Percentiles rank a stretch among this genome's conserved stretches.
Evolutionary conservation across 2,113 vertebrate genomes (phyloP).

Genomic region (Turdus rufiventris): DNA sequence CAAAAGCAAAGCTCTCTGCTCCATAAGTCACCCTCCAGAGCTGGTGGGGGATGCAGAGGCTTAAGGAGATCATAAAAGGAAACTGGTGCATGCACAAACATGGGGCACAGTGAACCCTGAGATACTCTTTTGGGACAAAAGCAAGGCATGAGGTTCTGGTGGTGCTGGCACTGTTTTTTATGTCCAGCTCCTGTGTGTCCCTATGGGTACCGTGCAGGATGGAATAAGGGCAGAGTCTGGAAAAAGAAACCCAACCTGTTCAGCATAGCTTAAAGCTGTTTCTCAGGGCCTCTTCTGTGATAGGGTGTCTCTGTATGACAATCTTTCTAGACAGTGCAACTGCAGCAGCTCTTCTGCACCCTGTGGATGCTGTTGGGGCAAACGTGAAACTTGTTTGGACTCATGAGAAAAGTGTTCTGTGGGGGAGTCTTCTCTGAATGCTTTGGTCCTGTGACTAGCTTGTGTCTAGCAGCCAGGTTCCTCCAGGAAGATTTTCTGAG

Average conservation of each 20-base stretch:
- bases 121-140: not conserved
- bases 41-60: not conserved
- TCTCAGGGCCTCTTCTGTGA: not conserved
- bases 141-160: not conserved
- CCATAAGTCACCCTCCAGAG: not conserved
- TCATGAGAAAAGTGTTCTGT: not conserved
- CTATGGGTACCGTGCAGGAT: not conserved
- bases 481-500: not conserved
- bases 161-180: not conserved
- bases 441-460: not conserved
- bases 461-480: not conserved
- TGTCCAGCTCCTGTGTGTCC: not conserved
- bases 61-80: not conserved
- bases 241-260: not conserved
- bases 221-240: not conserved
- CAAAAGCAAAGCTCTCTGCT: not conserved
- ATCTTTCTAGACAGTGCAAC: not conserved
- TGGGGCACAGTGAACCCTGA: fast-evolving
- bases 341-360: not conserved
- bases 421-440: not conserved
- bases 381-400: fast-evolving
- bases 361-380: not conserved
- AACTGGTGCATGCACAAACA: not conserved
- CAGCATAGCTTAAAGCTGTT: not conserved
- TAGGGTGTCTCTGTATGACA: not conserved